A percentile compares a stretch with the other conserved stretches of the same genome.
These are phyloP conservation scores for Shinisaurus crocodilurus DNA, from an alignment of 2,113 vertebrate species.

Conservation along the genomic window DNA sequence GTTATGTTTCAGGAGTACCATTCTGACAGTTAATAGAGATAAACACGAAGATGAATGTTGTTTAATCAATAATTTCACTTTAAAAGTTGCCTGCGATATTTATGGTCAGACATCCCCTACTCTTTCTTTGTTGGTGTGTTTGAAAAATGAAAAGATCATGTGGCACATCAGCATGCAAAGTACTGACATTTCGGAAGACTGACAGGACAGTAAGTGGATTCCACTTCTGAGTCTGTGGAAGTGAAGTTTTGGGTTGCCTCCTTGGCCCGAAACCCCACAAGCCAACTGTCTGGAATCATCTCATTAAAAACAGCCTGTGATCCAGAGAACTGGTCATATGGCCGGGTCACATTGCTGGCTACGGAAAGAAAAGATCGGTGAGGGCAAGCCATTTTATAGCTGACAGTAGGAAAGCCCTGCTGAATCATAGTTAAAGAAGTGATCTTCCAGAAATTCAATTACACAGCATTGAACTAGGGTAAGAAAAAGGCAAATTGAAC, in stretches of 20 bases:
- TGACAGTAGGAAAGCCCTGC: background rate
- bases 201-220: background rate
- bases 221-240: background rate
- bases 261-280: background rate
- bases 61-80: conserved; percentile 75
- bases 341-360: background rate
- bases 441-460: background rate
- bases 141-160: conserved; percentile 6
- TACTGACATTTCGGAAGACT: conserved; percentile 8
- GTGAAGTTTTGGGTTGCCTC: background rate
- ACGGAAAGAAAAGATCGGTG: background rate
- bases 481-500: background rate
- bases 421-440: background rate
- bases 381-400: background rate
- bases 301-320: conserved; percentile 14
- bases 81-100: conserved; percentile 62
- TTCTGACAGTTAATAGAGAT: conserved; percentile 53
- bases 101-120: conserved; percentile 33
- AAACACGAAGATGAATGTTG: conserved; percentile 57
- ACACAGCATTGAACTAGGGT: background rate
- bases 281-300: background rate
- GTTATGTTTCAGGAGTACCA: conserved; percentile 46
- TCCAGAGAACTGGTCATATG: background rate
- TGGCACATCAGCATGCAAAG: background rate
- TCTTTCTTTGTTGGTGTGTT: conserved; percentile 35